Evolutionary conservation across 37 sponge, comb jelly and placozoan genomes (phyloP), one percentile per base, ranked within the genome.

Genomic region (Beroe ovata): DNA sequence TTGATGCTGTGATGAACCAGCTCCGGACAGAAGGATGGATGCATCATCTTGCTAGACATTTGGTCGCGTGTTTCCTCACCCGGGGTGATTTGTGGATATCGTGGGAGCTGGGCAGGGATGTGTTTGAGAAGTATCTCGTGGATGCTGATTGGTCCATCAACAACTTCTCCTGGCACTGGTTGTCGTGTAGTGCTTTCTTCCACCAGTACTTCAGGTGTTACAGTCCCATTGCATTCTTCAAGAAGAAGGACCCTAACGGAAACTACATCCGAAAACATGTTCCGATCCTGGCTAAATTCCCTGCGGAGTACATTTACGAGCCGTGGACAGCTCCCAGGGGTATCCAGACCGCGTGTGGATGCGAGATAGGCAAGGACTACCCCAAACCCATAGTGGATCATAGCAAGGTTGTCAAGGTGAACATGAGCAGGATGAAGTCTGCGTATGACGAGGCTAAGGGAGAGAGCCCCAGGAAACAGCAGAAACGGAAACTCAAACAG

Each of bases 1-100:
- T 96, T 42, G 96, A 96, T 93, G 96, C 96, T 22, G 88, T 92
- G 38, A 92, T 96, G 39, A 72, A 90, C 26, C 96, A 96, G 90
- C 59, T 90, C 25, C 88, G 91, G 0, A 90, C 84, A 33, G 94
- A 93, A 59, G 96, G 96, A 0, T 94, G 92, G 92, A 92, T 92
- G 26, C 94, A 93, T 35, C 92, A 93, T 88, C 41, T 92, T 6
- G 93, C 92, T 19, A 89, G 94, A 8, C 92, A 92, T 60, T 88
- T 91, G 26, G 90, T 94, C 0, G 94, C 96, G n/a, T 91, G 92
- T n/a, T 96, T 94, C 47, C 92, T 96, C 58, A 96, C 94, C 34
- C 90, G 94, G 25, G 93, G 96, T 60, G 92, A 91, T 60, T 64
- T 96, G 20, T 96, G 94, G 94, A 35, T 94, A 16, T 90, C 91